A percentile compares a stretch with the other conserved stretches of the same genome.
Evolutionary conservation across 2,797 vertebrate genomes (phyloP).

Genomic region (Chelon labrosus): DNA sequence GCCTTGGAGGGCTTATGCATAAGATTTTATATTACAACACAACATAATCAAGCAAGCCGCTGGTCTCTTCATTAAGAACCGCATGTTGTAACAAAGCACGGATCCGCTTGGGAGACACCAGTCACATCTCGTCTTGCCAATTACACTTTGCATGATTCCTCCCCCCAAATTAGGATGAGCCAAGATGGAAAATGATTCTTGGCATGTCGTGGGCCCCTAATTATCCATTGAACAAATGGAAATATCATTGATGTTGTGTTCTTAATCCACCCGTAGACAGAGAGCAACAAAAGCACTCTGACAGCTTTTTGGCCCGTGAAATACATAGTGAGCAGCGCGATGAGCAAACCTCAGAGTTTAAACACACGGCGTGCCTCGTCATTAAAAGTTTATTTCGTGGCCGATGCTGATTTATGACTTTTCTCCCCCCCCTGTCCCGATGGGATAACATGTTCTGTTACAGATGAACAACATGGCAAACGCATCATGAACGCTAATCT

Average conservation of each 20-base stretch:
- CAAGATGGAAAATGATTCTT: conserved; percentile 87
- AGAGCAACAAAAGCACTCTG: conserved; percentile 75
- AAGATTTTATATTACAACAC: conserved; percentile 43
- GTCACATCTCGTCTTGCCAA: conserved; percentile 85
- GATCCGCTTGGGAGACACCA: conserved; percentile 77
- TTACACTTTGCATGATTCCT: conserved; percentile 88
- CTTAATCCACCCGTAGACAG: conserved; percentile 80
- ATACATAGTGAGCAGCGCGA: conserved; percentile 40
- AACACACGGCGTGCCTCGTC: conserved; percentile 49
- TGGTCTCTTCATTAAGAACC: conserved; percentile 75
- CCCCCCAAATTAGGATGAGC: conserved; percentile 86
- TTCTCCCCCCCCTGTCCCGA: conserved; percentile 3
- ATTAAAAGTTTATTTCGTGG: conserved; percentile 52
- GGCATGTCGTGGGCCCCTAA: conserved; percentile 86
- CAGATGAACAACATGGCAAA: conserved; percentile 33
- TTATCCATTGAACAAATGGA: conserved; percentile 84
- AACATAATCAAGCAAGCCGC: conserved; percentile 62
- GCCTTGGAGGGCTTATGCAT: conserved; percentile 18
- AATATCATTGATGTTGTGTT: conserved; percentile 86
- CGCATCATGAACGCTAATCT: conserved; percentile 30
- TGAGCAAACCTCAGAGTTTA: conserved; percentile 37
- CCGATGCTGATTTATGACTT: conserved; percentile 33
- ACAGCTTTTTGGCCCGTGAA: conserved; percentile 76
- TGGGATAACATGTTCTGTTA: conserved; percentile 29
- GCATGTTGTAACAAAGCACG: conserved; percentile 77